A percentile compares a stretch with the other conserved stretches of the same genome.
phyloP scores from a whole-genome alignment of 2,888 invertebrate genomes.

The Ommatoiulus sabulosus region DNA sequence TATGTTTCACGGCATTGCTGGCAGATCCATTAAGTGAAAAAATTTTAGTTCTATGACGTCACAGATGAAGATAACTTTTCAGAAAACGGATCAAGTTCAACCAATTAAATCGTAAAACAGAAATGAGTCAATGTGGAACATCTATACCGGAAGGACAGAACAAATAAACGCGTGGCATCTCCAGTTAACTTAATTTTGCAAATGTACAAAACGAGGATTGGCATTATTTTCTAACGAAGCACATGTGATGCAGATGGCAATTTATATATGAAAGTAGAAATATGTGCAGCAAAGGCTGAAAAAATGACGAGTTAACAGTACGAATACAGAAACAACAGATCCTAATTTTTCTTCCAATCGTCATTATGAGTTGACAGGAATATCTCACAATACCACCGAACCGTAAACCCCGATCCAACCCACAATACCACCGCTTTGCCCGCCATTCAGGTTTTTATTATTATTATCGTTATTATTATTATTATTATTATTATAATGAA shows the following conservation, averaged over 20 bases:
- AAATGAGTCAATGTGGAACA: not conserved
- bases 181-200: constrained; percentile 27
- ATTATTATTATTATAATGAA: not conserved
- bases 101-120: not conserved
- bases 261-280: constrained; percentile 53
- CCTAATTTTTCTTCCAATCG: constrained; percentile 45
- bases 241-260: constrained; percentile 53
- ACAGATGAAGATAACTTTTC: not conserved
- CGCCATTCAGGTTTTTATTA: not conserved
- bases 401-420: constrained; percentile 32
- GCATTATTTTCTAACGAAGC: constrained; percentile 44
- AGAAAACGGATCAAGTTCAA: not conserved
- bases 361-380: constrained; percentile 14
- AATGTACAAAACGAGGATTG: constrained; percentile 50
- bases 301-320: constrained; percentile 15
- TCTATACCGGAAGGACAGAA: not conserved
- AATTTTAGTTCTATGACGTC: not conserved
- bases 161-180: constrained; percentile 10
- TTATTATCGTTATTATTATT: constrained; percentile 22
- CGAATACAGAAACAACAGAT: constrained; percentile 44
- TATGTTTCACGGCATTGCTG: not conserved
- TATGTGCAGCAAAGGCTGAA: constrained; percentile 50
- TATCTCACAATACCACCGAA: constrained; percentile 30
- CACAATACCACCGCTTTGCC: constrained; percentile 11
- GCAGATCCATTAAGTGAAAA: not conserved